Base-by-base conservation (phyloP, 2,888 invertebrate genomes). In the Trimorus sp. region DNA sequence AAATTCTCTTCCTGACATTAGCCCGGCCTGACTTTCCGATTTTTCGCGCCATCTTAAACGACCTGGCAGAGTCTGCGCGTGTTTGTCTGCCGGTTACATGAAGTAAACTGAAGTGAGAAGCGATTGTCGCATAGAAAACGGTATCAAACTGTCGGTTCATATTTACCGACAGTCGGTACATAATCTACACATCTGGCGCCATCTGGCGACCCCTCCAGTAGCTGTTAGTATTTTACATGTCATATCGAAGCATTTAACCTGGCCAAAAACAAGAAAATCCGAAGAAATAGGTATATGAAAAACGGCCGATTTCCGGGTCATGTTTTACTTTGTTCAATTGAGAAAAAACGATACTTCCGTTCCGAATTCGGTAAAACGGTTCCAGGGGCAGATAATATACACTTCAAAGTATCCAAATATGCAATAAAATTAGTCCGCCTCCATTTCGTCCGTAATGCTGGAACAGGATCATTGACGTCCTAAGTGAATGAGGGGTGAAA, bases 341-440 rank as follows among this genome's bases (percentile, higher is more conserved):
- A 26, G 26, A 26, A 26, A 26, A 26, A 26, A 26, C 26, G 26
- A 26, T 26, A 26, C 26, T 26, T 26, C 26, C 26, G 26, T 26
- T 26, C 26, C 26, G 26, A 26, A 26, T 26, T 26, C 26, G 26
- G 26, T 26, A 26, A 26, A 26, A 26, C 26, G 26, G 26, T 26
- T 26, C 26, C 26, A 26, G 26, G 26, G 26, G 26, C 26, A 26
- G 26, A 26, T 26, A 26, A 1, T 26, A 26, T 26, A 26, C 26
- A 26, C 26, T 26, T 26, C 26, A 26, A 26, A 26, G 26, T 26
- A 26, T 26, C 26, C 26, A 26, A 26, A 26, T 26, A 26, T 86
- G 86, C 87, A 86, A 89, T 90, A 88, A 90, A 90, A 90, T 90
- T 88, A 88, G 86, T 88, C 87, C 42, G 58, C 86, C 85, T 86